Evolutionary conservation across 2,113 vertebrate species (phyloP).

Genomic region (Crotalus tigris): DNA sequence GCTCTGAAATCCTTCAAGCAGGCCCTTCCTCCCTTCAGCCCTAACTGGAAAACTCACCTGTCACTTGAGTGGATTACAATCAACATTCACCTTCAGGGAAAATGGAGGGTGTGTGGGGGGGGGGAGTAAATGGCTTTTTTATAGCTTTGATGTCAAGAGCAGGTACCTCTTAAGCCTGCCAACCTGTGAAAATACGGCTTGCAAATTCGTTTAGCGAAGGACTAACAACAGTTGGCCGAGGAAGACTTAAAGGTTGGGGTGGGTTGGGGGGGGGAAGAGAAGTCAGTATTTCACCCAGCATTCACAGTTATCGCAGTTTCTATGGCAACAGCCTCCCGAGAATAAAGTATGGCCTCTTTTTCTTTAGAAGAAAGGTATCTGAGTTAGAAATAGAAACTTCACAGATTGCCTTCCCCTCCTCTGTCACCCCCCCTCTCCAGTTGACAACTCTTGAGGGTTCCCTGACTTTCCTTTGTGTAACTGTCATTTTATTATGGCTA

Average conservation of each 20-base stretch:
- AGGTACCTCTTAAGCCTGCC: conserved; percentile 10
- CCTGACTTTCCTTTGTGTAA: conserved; percentile 1
- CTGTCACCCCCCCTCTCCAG: not conserved
- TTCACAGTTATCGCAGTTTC: conserved; percentile 60
- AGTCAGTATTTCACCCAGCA: conserved; percentile 59
- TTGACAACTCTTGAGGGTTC: not conserved
- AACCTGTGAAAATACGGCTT: conserved; percentile 28
- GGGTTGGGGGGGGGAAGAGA: not conserved
- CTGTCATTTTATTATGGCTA: conserved; percentile 7
- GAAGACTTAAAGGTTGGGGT: conserved; percentile 34
- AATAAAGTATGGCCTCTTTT: conserved; percentile 58
- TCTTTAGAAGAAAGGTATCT: conserved; percentile 41
- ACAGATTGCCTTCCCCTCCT: not conserved
- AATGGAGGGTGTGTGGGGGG: not conserved
- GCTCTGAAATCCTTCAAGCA: not conserved
- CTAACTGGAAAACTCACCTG: not conserved
- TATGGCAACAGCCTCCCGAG: conserved; percentile 59
- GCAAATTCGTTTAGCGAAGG: conserved; percentile 38
- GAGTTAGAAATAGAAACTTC: conserved; percentile 44
- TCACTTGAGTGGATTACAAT: not conserved
- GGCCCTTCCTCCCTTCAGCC: not conserved
- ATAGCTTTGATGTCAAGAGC: conserved; percentile 26
- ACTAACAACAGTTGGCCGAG: conserved; percentile 35
- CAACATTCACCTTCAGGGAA: not conserved
- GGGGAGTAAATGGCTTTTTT: not conserved